Evolutionary conservation across 2,113 vertebrate genomes (phyloP).

Genomic region (Pithys albifrons): DNA sequence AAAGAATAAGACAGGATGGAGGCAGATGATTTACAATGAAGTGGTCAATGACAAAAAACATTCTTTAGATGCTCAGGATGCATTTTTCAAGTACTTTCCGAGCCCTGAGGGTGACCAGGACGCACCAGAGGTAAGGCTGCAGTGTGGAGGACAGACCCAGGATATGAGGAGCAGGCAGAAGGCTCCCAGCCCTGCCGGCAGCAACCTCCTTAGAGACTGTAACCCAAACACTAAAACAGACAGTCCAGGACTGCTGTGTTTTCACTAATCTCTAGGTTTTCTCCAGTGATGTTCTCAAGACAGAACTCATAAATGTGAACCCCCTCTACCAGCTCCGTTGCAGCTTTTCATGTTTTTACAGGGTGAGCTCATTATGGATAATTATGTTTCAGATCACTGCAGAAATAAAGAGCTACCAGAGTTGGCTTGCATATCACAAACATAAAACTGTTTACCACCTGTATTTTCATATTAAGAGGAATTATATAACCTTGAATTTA

Average conservation of each 20-base stretch:
- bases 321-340: background rate
- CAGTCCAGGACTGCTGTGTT: background rate
- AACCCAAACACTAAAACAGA: background rate
- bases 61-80: background rate
- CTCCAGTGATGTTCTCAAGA: slow-evolving; percentile 22
- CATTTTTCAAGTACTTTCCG: background rate
- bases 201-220: background rate
- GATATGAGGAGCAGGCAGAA: background rate
- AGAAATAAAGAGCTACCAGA: slow-evolving; percentile 20
- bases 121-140: background rate
- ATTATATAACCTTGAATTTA: slow-evolving; percentile 46
- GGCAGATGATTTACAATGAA: background rate
- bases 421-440: background rate
- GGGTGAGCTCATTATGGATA: slow-evolving; percentile 49
- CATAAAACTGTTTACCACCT: slow-evolving; percentile 8
- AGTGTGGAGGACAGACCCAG: background rate
- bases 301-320: background rate
- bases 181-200: background rate
- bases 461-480: background rate
- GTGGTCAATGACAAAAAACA: background rate
- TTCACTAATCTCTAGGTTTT: background rate
- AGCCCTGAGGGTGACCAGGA: background rate
- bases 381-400: slow-evolving; percentile 25
- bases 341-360: background rate
- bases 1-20: background rate